Base-by-base conservation (phyloP, 2,797 vertebrate species). In the Protosalanx chinensis region DNA sequence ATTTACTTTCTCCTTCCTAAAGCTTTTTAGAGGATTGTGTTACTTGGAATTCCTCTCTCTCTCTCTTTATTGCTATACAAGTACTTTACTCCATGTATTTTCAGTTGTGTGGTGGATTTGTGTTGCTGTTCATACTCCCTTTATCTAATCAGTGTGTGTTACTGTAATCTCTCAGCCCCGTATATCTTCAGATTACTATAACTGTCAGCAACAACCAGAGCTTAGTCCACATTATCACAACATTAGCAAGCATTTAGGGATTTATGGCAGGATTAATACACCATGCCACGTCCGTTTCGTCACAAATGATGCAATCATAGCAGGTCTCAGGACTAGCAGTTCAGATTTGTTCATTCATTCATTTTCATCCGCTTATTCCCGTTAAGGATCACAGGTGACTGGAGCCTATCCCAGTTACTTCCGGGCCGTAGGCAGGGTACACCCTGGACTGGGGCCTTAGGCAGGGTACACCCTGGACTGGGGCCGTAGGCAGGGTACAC, bases 111-210 rank as follows among this genome's bases (percentile, higher is more conserved):
- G n/a, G 64, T 71, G 67, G 53, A 59, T 73, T 30, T 67, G 60
- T 59, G 46, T 29, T 58, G 41, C 53, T 33, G 57, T 78, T 72
- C 68, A 64, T 74, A 5, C 23, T 71, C n/a, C 60, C 59, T 60
- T 80, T 78, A 84, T 84, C 77, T 83, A 68, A 73, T 84, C 77
- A 72, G 6, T 61, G 33, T 69, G 79, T 72, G 63, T 68, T 27
- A 64, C 73, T 67, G 6, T 74, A 78, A 74, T 77, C 46, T 29
- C 56, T 7, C 63, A 15, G 8, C 12, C 73, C 58, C 29, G 30
- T 49, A 7, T 60, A 16, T 77, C 71, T 75, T 79, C 16, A 32
- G 12, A 51, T 29, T 49, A 49, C 18, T 53, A 84, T 75, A 62
- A 78, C 75, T 61, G 62, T 73, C 64, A 65, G 70, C 73, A 72